Conservation (phyloP, 2,888 invertebrate genomes). For the Syrphus vitripennis region DNA sequence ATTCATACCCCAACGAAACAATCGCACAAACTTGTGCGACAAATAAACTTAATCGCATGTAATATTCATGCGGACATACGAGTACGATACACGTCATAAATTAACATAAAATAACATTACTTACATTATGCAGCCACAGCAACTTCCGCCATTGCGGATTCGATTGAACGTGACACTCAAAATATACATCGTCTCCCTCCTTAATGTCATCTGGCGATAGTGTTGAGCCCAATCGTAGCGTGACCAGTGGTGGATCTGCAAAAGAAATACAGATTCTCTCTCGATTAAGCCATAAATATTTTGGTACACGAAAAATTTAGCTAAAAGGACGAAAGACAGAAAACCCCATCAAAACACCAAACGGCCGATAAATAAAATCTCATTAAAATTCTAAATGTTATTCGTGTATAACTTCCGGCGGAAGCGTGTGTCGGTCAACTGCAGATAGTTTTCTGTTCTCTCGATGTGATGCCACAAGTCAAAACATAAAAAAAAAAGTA, state of each 20-base stretch:
- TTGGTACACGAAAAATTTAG: background rate
- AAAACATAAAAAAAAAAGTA: background rate
- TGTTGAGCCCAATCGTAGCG: slow-evolving; percentile 90
- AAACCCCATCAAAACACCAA: background rate
- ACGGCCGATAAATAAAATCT: slow-evolving; percentile 6
- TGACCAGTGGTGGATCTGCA: slow-evolving; percentile 93
- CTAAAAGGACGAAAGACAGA: background rate
- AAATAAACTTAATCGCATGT: background rate
- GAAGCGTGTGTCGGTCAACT: background rate
- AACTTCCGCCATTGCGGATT: slow-evolving; percentile 93
- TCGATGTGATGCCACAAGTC: slow-evolving; percentile 2
- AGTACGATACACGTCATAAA: background rate
- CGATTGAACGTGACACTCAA: slow-evolving; percentile 95
- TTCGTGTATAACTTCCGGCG: background rate
- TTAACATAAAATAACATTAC: slow-evolving; percentile 78
- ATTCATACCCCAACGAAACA: background rate
- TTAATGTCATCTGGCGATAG: slow-evolving; percentile 93
- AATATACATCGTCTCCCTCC: slow-evolving; percentile 95
- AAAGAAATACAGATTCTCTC: slow-evolving; percentile 71
- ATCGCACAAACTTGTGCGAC: background rate
- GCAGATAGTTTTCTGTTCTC: background rate
- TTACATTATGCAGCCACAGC: slow-evolving; percentile 93
- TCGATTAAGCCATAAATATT: slow-evolving; percentile 51
- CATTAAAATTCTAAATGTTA: slow-evolving; percentile 46
- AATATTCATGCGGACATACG: slow-evolving; percentile 14